These are phyloP conservation scores for Drosophila pandora DNA, from an alignment of 1,140 invertebrate species.

Conservation along the genomic window DNA sequence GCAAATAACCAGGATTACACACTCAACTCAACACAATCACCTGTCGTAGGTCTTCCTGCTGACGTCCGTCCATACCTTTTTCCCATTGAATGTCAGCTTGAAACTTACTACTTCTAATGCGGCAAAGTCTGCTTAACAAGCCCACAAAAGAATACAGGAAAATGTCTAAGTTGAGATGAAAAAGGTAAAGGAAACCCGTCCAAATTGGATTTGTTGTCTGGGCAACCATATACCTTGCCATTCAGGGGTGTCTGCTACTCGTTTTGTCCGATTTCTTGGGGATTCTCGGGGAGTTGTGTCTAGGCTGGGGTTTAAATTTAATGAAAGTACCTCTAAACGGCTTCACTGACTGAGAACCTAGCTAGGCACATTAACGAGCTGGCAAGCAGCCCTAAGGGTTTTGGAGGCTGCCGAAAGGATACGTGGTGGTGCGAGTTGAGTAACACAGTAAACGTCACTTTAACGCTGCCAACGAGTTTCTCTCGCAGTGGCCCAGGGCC, in stretches of 20 bases:
- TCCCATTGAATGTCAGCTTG: constrained; percentile 12
- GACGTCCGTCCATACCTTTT: constrained; percentile 6
- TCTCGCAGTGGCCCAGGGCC: constrained; percentile 18
- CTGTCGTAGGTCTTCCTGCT: constrained; percentile 25
- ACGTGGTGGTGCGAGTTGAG: constrained; percentile 34
- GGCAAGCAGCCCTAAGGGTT: constrained; percentile 3
- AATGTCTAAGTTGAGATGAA: constrained; percentile 2
- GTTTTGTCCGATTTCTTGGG: constrained; percentile 39
- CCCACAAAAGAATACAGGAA: constrained; percentile 19
- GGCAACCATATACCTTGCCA: constrained; percentile 35
- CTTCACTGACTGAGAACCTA: constrained; percentile 2
- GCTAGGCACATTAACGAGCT: constrained; percentile 48
- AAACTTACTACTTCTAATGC: constrained; percentile 21
- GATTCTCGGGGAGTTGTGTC: constrained; percentile 18
- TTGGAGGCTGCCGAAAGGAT: not conserved
- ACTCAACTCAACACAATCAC: constrained; percentile 30
- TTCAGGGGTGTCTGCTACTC: constrained; percentile 20
- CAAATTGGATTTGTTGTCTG: constrained; percentile 72
- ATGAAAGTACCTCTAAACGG: constrained; percentile 56
- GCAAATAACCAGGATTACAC: constrained; percentile 35
- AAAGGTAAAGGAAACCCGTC: constrained; percentile 46
- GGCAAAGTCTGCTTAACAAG: constrained; percentile 28
- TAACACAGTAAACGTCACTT: constrained; percentile 79
- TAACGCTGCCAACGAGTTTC: constrained; percentile 53
- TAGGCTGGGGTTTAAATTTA: constrained; percentile 68